phyloP scores from a whole-genome alignment of 2,888 invertebrate species.

The Anodontia alba region DNA sequence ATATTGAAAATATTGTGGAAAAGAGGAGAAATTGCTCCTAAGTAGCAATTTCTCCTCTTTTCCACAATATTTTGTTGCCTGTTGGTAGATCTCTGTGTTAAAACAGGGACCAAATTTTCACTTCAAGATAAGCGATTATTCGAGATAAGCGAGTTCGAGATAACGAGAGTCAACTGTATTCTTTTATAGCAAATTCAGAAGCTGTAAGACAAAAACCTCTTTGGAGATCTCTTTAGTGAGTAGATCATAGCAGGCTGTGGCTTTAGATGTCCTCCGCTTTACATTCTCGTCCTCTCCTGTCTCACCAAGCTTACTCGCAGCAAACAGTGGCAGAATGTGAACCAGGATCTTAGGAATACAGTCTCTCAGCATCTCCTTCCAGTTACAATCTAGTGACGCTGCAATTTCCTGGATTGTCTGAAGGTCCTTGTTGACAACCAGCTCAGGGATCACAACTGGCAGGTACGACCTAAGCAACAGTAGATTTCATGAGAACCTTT shows the following conservation, averaged over 20 bases:
- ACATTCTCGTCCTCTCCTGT: conserved; percentile 42
- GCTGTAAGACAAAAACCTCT: conserved; percentile 72
- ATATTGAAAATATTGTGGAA: too few relatives aligned
- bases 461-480: conserved; percentile 68
- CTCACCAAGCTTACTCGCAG: conserved; percentile 61
- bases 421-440: conserved; percentile 67
- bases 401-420: conserved; percentile 61
- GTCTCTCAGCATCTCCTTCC: conserved; percentile 58
- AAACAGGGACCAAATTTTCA: too few relatives aligned
- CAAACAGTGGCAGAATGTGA: conserved; percentile 81
- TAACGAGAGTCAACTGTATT: too few relatives aligned
- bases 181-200: too few relatives aligned
- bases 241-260: conserved; percentile 72
- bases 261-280: conserved; percentile 59
- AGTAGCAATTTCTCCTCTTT: too few relatives aligned
- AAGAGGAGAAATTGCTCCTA: too few relatives aligned
- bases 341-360: conserved; percentile 75
- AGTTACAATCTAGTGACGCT: conserved; percentile 43
- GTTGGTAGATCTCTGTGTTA: too few relatives aligned
- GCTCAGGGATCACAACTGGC: conserved; percentile 70
- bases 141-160: too few relatives aligned
- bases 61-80: too few relatives aligned
- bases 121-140: too few relatives aligned
- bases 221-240: conserved; percentile 67
- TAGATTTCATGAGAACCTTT: too few relatives aligned